These are phyloP conservation scores for Gadopsis marmoratus DNA, from an alignment of 2,797 vertebrate species.

Conservation along the genomic window DNA sequence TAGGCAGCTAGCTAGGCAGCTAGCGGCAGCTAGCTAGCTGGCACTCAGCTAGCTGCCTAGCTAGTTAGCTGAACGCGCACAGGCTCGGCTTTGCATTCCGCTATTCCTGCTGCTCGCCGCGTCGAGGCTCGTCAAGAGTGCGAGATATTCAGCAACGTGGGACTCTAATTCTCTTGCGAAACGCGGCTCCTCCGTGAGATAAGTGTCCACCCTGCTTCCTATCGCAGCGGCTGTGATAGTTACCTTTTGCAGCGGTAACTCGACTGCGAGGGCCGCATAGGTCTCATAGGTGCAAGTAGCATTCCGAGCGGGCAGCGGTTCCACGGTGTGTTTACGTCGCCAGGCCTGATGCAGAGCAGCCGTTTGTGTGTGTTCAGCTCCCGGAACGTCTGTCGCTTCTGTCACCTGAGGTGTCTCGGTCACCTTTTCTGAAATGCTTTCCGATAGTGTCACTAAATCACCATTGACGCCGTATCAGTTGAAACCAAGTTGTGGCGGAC, in stretches of 20 bases:
- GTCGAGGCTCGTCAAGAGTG: slow-evolving; percentile 24
- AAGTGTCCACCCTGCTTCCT: background rate
- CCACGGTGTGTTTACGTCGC: slow-evolving; percentile 52
- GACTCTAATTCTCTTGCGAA: background rate
- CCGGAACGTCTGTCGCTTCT: slow-evolving; percentile 16
- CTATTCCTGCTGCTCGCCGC: slow-evolving; percentile 66
- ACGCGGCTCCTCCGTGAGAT: no score
- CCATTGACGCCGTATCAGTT: background rate
- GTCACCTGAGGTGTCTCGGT: slow-evolving; percentile 32
- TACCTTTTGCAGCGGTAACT: slow-evolving; percentile 51
- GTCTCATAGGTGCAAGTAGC: slow-evolving; percentile 74
- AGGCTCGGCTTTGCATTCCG: slow-evolving; percentile 63
- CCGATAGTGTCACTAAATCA: slow-evolving; percentile 3
- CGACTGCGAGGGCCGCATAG: slow-evolving; percentile 63
- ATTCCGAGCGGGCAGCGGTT: slow-evolving; percentile 71
- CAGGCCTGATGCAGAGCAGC: slow-evolving; percentile 65
- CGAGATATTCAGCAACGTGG: background rate
- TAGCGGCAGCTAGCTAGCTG: slow-evolving; percentile 53
- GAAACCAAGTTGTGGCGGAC: background rate
- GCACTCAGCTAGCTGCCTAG: slow-evolving; percentile 50
- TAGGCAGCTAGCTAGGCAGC: slow-evolving; percentile 28
- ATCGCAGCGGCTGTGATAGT: background rate
- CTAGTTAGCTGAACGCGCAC: slow-evolving; percentile 61
- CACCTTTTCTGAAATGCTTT: background rate
- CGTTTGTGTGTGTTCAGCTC: slow-evolving; percentile 7